Conservation (phyloP, 35 echinoderm and acorn worm genomes). For the Heliocidaris erythrogramma region DNA sequence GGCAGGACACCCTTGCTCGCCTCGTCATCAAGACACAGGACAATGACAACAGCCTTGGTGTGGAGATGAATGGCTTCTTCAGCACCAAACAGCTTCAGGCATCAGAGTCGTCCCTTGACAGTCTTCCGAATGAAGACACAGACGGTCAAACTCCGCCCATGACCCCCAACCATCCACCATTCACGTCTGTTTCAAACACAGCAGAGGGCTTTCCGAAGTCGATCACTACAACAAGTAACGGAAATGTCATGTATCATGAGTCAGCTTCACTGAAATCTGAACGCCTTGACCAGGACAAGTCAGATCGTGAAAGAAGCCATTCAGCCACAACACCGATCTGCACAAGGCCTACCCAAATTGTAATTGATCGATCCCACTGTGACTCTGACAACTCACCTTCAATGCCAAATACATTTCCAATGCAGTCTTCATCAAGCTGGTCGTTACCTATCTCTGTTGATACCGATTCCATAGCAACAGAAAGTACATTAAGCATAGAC, state of each 20-base stretch:
- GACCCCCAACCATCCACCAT: not conserved
- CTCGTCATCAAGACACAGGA: constrained; percentile 59
- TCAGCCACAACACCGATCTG: not conserved
- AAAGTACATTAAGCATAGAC: constrained; percentile 35
- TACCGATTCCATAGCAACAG: constrained; percentile 34
- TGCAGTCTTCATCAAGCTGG: not conserved
- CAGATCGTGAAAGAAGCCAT: not conserved
- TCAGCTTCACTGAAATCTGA: not conserved
- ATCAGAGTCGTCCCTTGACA: constrained; percentile 37
- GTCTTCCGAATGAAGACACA: not conserved
- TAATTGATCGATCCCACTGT: not conserved
- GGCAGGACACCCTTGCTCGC: constrained; percentile 84
- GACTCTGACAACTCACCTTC: constrained; percentile 23
- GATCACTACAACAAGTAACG: not conserved
- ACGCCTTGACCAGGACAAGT: not conserved
- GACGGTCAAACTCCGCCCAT: not conserved
- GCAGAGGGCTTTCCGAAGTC: not conserved
- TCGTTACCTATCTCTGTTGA: constrained; percentile 31
- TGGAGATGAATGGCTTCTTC: constrained; percentile 57
- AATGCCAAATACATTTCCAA: constrained; percentile 16
- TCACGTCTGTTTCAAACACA: not conserved
- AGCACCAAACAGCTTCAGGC: constrained; percentile 44
- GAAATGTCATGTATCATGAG: not conserved
- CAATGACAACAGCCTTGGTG: constrained; percentile 11
- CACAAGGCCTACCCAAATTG: not conserved